Base-by-base conservation (phyloP, 2,888 invertebrate genomes). In the Drosophila gaucha region DNA sequence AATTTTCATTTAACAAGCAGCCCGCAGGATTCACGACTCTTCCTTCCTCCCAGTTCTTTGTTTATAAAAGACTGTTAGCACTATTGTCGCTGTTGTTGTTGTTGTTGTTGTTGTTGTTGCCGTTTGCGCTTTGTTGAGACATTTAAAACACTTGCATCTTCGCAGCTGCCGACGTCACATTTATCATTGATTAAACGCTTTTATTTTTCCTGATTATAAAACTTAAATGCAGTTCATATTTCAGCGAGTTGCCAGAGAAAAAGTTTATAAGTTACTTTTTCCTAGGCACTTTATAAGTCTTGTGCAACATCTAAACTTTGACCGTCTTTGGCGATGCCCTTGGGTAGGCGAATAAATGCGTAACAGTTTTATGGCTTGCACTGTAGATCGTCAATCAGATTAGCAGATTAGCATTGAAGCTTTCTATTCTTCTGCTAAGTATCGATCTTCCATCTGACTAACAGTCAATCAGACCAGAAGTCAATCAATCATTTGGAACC, bases 1-100 rank as follows among this genome's bases (percentile, higher is more conserved):
- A 80, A 88, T 88, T 86, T 84, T 86, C 86, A 88, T 87, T 74
- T 77, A 78, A 78, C 73, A 59, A 68, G 72, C 65, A 65, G 59
- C 74, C 80, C 70, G 63, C 66, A 67, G 88, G 83, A 78, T 59
- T 88, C 59, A 57, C 54, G 33, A 39, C 55, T 41, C 52, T 49
- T 28, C 36, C 51, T 52, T 26, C 43, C 16, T 46, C 35, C 43
- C 49, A 51, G 46, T 54, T 22, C 30, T 22, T 65, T 33, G 39
- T 38, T 54, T 31, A 30, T 20, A 30, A 36, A 47, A 10, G 20
- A 52, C 41, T 54, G 41, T 63, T 46, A 5, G 20, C 47, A 12
- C 30, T 6, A 36, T 62, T 47, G 43, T 31, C 18, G 9, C 56
- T 46, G 22, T 49, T 44, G 20, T 28, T 46, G 18, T 41, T 69